Evolutionary conservation across 2,888 invertebrate species (phyloP), one percentile per base, ranked within the genome.

Genomic region (Ornithoptera priamus): DNA sequence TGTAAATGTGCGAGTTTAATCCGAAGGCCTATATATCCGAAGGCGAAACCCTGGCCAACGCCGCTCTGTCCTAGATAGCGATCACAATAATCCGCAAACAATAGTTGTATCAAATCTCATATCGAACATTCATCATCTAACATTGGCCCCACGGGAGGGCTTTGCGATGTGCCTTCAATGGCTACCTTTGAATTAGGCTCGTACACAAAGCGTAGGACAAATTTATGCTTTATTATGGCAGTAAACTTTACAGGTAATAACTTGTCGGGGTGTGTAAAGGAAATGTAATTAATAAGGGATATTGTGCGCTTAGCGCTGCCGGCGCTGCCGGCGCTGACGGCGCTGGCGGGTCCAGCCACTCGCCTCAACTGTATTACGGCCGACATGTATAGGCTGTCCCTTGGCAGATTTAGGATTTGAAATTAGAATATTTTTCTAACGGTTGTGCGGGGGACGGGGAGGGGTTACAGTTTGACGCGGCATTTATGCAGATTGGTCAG

Each of bases 141-240:
- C 58, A 57, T 69, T 24, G 15, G 17, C 39, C 69, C 66, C 70
- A 12, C 24, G 70, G 70, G 70, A 59, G 42, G 18, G 66, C 22
- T 39, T 17, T 30, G 50, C 18, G 20, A 65, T 18, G 18, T 8
- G 60, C 30, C 62, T 39, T 24, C 59, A 67, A 69, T 69, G 58
- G 65, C 7, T 62, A 53, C 20, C 20, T 58, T 20, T 46, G 62
- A 50, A 62, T 60, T 65, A 63, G 15, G 46, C 57, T n/a, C 61
- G 65, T 36, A 24, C 66, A 70, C 66, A 70, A 70, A 62, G 56
- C 24, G 39, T 15, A 15, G 24, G 59, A 59, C 24, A 70, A 62
- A 67, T 70, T 70, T 63, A 70, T 70, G 70, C 53, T 70, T 67
- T 62, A 65, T 57, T 65, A 36, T 58, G 50, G 24, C 24, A 50